Conservation (phyloP, 2,797 vertebrate genomes). For the Erethizon dorsatum region DNA sequence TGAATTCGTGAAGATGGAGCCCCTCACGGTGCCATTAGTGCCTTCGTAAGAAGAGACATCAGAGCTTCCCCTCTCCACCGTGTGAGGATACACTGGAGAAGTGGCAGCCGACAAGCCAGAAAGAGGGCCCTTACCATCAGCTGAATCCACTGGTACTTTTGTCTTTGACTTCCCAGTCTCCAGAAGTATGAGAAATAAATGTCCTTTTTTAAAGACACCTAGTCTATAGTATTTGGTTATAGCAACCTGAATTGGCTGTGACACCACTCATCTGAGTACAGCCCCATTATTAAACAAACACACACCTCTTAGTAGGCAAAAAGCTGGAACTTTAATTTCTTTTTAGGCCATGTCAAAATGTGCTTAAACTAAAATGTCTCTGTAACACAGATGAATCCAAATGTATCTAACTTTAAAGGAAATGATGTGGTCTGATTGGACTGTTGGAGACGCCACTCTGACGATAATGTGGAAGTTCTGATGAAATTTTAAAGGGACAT, state of each 20-base stretch:
- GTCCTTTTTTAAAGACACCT: neutral
- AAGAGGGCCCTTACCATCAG: neutral
- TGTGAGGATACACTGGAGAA: neutral
- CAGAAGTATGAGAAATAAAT: neutral
- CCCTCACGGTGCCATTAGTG: neutral
- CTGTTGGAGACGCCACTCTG: neutral
- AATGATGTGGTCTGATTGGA: neutral
- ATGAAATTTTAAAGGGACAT: neutral
- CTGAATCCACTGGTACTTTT: neutral
- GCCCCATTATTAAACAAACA: neutral
- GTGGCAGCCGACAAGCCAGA: neutral
- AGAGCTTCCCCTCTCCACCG: neutral
- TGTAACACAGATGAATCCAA: neutral
- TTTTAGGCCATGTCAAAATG: neutral
- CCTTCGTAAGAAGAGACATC: neutral
- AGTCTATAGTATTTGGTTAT: neutral
- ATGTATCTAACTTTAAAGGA: neutral
- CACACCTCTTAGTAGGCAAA: neutral
- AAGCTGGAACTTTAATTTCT: neutral
- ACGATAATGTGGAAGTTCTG: neutral
- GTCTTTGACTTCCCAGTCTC: neutral
- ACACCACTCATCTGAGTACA: neutral
- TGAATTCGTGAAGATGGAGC: neutral
- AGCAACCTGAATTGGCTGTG: neutral
- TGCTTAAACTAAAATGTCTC: neutral